A percentile compares a stretch with the other conserved stretches of the same genome.
These are phyloP conservation scores for Lithodes maja DNA, from an alignment of 2,888 invertebrate genomes.

Conservation along the genomic window DNA sequence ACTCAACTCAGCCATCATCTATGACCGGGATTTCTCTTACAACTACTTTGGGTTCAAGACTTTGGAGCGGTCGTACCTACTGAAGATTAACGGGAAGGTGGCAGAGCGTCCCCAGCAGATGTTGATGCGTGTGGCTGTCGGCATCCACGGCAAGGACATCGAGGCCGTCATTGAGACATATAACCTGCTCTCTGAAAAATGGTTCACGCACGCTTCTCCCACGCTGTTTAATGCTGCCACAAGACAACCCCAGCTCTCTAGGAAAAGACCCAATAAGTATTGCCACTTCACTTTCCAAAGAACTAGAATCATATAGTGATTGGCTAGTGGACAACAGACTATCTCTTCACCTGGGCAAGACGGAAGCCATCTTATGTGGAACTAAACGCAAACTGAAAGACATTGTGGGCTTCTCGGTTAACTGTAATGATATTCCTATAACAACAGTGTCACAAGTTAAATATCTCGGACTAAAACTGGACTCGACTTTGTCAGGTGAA, in stretches of 20 bases:
- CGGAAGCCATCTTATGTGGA: too few species aligned
- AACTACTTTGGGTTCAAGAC: slow-evolving; percentile 99
- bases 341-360: too few species aligned
- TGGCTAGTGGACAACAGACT: too few species aligned
- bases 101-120: slow-evolving; percentile 98
- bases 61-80: slow-evolving; percentile 94
- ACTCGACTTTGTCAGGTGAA: too few species aligned
- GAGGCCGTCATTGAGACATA: slow-evolving; percentile 96
- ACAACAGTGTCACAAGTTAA: too few species aligned
- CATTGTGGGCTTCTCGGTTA: too few species aligned
- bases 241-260: slow-evolving; percentile 91
- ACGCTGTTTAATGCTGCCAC: slow-evolving; percentile 98
- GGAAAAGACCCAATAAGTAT: too few species aligned
- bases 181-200: slow-evolving; percentile 93
- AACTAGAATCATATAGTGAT: too few species aligned
- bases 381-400: too few species aligned
- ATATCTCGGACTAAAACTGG: too few species aligned
- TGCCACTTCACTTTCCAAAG: too few species aligned
- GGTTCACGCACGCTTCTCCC: slow-evolving; percentile 98
- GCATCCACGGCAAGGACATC: slow-evolving; percentile 96
- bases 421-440: too few species aligned
- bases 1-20: slow-evolving; percentile 95
- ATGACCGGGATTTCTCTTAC: slow-evolving; percentile 96
- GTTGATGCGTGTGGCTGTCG: slow-evolving; percentile 98
- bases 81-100: slow-evolving; percentile 93